Percentiles rank a stretch among this genome's conserved stretches.
Evolutionary conservation across 30 jellyfish, hydroid and myxozoan species (phyloP).

Genomic region (Aurelia sp.): DNA sequence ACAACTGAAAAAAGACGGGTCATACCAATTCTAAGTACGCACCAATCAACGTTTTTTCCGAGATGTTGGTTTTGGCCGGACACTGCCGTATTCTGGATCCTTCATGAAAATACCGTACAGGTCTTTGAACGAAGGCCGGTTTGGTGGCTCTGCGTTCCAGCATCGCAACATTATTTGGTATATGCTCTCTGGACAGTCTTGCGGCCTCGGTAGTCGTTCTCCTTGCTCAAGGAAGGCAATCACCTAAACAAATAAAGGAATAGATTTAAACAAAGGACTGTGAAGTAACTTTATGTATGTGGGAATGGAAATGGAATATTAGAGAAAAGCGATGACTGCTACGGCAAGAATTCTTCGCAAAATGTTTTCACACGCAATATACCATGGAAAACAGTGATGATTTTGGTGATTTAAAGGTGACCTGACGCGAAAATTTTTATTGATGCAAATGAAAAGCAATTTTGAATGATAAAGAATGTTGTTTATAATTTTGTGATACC

Average conservation of each 20-base stretch:
- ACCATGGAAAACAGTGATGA: too few relatives aligned
- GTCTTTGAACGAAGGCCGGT: conserved; percentile 86
- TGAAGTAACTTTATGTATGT: too few relatives aligned
- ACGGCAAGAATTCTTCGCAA: too few relatives aligned
- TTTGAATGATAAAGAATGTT: too few relatives aligned
- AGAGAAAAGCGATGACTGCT: too few relatives aligned
- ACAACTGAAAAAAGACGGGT: not conserved
- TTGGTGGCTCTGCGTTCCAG: conserved; percentile 88
- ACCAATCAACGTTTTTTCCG: conserved; percentile 6
- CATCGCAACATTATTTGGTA: conserved; percentile 85
- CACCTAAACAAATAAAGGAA: conserved; percentile 48
- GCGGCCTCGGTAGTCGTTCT: conserved; percentile 71
- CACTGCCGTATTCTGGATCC: conserved; percentile 92
- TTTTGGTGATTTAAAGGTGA: too few relatives aligned
- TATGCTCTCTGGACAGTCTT: conserved; percentile 84
- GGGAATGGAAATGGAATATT: too few relatives aligned
- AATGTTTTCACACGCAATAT: too few relatives aligned
- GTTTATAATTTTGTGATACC: too few relatives aligned
- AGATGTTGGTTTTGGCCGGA: conserved; percentile 19
- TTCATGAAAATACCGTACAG: conserved; percentile 80
- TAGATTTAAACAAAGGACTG: too few relatives aligned
- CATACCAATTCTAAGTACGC: not conserved
- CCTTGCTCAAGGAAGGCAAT: conserved; percentile 87
- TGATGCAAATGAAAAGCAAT: too few relatives aligned
- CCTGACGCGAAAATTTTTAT: too few relatives aligned